These are phyloP conservation scores for Scalopus aquaticus DNA, from an alignment of 2,113 vertebrate species.

Conservation along the genomic window DNA sequence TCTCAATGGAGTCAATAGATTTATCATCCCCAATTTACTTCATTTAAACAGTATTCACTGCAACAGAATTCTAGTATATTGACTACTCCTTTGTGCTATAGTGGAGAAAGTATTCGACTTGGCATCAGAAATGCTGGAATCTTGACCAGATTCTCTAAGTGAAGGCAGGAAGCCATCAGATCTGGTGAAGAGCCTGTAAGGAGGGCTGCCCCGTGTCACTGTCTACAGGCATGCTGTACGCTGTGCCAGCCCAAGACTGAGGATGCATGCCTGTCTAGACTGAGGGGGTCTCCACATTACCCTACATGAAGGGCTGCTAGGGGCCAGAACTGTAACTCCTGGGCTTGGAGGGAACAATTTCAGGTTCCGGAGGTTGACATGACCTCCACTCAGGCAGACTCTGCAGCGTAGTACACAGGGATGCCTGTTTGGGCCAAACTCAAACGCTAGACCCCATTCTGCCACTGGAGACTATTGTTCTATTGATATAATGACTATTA, in stretches of 20 bases:
- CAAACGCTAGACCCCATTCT: neutral
- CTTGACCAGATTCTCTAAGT: neutral
- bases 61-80: constrained; percentile 31
- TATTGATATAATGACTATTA: neutral
- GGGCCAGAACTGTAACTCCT: neutral
- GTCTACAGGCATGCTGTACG: neutral
- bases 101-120: neutral
- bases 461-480: neutral
- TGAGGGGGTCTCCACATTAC: neutral
- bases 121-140: neutral
- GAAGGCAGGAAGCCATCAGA: no score
- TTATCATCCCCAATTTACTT: constrained; percentile 31
- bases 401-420: no score
- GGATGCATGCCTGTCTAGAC: neutral
- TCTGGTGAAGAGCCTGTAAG: neutral
- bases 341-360: neutral
- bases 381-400: neutral
- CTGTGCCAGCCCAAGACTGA: neutral
- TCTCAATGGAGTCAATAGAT: neutral
- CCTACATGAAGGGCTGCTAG: neutral
- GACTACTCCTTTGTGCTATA: neutral
- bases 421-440: neutral
- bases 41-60: constrained; percentile 35
- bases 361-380: neutral
- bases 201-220: no score